Conservation (phyloP, 1,140 invertebrate genomes). For the Mactra quadrangularis region DNA sequence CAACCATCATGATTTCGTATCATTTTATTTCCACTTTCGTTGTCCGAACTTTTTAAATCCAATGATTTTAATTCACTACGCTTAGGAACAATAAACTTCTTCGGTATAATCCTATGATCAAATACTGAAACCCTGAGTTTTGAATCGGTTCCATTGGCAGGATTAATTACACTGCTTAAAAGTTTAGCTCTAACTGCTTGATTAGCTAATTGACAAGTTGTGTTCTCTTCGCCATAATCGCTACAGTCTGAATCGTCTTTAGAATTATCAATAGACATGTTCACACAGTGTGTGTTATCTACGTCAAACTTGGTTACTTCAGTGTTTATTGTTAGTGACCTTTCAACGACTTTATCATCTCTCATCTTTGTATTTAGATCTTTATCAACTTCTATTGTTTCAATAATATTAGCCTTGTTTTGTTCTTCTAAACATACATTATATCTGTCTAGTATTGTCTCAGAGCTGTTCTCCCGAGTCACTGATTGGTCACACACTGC, state of each 20-base stretch:
- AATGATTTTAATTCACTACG: slow-evolving; percentile 15
- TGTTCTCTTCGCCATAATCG: slow-evolving; percentile 56
- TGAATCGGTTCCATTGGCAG: slow-evolving; percentile 42
- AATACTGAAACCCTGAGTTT: slow-evolving; percentile 60
- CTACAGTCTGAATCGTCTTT: slow-evolving; percentile 56
- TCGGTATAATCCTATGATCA: slow-evolving; percentile 58
- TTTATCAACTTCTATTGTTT: slow-evolving; percentile 22
- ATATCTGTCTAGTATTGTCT: background rate
- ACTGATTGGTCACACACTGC: slow-evolving; percentile 2
- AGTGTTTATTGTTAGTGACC: slow-evolving; percentile 41
- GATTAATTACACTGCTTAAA: slow-evolving; percentile 46
- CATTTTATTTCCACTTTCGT: slow-evolving; percentile 11
- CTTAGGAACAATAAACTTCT: slow-evolving; percentile 52
- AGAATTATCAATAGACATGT: slow-evolving; percentile 54
- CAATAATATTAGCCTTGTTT: slow-evolving; percentile 3
- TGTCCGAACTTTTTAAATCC: slow-evolving; percentile 14
- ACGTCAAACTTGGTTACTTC: slow-evolving; percentile 9
- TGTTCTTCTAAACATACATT: slow-evolving; percentile 14
- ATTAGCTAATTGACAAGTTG: slow-evolving; percentile 55
- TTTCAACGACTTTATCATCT: slow-evolving; percentile 14
- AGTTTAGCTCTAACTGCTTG: slow-evolving; percentile 56
- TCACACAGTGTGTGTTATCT: slow-evolving; percentile 40
- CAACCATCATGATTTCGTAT: slow-evolving; percentile 15
- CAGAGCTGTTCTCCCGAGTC: slow-evolving; percentile 11
- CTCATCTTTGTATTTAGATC: slow-evolving; percentile 38